phyloP scores from a whole-genome alignment of 2,797 vertebrate genomes.

The Chelonia mydas region DNA sequence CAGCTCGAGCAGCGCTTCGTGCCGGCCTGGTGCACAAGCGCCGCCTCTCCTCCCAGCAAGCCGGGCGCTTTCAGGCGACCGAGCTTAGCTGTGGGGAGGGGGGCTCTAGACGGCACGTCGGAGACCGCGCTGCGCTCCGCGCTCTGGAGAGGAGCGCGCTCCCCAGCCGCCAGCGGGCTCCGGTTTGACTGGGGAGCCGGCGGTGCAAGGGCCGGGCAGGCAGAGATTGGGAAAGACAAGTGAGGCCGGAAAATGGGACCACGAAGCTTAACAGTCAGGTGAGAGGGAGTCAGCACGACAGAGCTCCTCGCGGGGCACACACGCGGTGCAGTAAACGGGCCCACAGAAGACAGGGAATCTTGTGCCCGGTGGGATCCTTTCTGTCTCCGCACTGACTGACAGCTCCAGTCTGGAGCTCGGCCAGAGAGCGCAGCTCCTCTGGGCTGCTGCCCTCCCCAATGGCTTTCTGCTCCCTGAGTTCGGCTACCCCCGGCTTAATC shows the following conservation, averaged over 20 bases:
- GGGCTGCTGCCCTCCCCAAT: neutral
- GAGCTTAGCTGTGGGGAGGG: no score
- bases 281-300: neutral
- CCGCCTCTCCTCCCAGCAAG: neutral
- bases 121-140: no score
- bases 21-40: neutral
- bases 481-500: neutral
- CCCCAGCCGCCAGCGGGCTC: rapidly evolving
- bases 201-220: neutral
- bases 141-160: neutral
- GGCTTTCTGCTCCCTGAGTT: neutral
- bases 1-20: neutral
- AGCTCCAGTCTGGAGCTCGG: neutral
- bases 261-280: no score
- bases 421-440: neutral
- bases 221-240: neutral
- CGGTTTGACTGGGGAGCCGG: neutral
- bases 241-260: no score
- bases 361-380: neutral
- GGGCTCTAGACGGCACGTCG: neutral
- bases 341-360: no score
- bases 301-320: neutral
- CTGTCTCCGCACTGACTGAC: neutral
- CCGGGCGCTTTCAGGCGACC: no score
- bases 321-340: neutral